Evolutionary conservation across 2,797 vertebrate species (phyloP).

Genomic region (Enteromius fasciolatus): DNA sequence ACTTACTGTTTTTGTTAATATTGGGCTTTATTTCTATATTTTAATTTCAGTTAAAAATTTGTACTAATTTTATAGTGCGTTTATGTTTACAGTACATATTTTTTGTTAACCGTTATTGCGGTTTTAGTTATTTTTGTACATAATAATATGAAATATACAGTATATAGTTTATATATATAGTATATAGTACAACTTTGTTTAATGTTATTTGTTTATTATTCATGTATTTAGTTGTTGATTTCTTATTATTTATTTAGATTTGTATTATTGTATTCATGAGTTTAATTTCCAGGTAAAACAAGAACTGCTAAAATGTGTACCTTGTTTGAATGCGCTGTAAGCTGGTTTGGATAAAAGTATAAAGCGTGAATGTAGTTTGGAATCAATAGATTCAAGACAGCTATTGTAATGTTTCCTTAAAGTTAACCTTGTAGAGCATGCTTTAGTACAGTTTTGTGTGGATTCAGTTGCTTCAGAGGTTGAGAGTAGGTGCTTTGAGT

Average conservation of each 20-base stretch:
- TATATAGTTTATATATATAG: no score
- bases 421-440: background rate
- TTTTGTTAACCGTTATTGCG: background rate
- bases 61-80: background rate
- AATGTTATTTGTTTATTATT: no score
- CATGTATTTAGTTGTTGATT: no score
- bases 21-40: background rate
- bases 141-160: no score
- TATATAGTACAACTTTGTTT: no score
- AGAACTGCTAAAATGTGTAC: background rate
- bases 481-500: slow-evolving; percentile 38
- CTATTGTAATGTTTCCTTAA: background rate
- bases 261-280: background rate
- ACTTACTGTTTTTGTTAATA: background rate
- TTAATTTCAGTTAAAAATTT: background rate
- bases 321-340: background rate
- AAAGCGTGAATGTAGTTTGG: background rate
- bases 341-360: background rate
- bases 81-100: background rate
- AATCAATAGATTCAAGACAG: background rate
- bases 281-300: background rate
- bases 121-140: background rate
- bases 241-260: background rate
- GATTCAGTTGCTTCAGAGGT: background rate
- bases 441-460: background rate